These are phyloP conservation scores for Pristionchus exspectatus DNA, from an alignment of 2,888 invertebrate species.

Conservation along the genomic window DNA sequence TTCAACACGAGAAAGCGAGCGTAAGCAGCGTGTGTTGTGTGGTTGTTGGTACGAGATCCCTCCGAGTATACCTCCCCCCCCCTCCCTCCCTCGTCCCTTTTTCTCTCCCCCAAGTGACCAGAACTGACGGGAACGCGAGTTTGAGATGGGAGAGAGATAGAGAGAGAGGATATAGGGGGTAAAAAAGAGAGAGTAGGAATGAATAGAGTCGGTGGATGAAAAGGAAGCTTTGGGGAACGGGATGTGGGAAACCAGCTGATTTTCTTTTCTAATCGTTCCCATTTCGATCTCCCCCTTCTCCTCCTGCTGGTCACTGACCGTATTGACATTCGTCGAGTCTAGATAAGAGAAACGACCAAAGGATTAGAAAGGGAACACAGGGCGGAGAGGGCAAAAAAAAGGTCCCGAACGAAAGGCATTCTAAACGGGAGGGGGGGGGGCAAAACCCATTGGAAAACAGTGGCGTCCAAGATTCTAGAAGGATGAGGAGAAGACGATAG, in stretches of 20 bases:
- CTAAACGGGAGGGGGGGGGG: not conserved
- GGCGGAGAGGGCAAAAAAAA: not conserved
- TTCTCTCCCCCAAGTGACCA: not conserved
- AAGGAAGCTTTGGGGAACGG: not conserved
- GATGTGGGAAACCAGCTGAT: constrained; percentile 47
- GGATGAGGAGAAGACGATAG: constrained; percentile 13
- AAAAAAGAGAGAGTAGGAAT: constrained; percentile 32
- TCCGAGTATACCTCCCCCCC: not conserved
- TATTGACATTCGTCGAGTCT: constrained; percentile 7
- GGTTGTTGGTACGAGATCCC: constrained; percentile 33
- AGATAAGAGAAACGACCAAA: not conserved
- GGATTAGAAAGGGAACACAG: not conserved
- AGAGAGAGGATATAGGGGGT: not conserved
- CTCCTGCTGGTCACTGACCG: not conserved
- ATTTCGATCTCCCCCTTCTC: not conserved
- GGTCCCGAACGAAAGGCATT: not conserved
- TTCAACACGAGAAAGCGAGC: not conserved
- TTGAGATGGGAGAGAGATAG: not conserved
- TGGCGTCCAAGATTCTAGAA: not conserved
- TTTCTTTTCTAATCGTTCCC: not conserved
- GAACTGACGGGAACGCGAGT: constrained; percentile 35
- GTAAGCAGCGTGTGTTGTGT: constrained; percentile 24
- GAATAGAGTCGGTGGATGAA: constrained; percentile 11
- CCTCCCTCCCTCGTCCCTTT: not conserved
- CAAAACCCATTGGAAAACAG: constrained; percentile 22